Percentiles rank a stretch among this genome's conserved stretches.
These are phyloP conservation scores for Crocodylus rhombifer DNA, from an alignment of 2,797 vertebrate species.

Conservation along the genomic window DNA sequence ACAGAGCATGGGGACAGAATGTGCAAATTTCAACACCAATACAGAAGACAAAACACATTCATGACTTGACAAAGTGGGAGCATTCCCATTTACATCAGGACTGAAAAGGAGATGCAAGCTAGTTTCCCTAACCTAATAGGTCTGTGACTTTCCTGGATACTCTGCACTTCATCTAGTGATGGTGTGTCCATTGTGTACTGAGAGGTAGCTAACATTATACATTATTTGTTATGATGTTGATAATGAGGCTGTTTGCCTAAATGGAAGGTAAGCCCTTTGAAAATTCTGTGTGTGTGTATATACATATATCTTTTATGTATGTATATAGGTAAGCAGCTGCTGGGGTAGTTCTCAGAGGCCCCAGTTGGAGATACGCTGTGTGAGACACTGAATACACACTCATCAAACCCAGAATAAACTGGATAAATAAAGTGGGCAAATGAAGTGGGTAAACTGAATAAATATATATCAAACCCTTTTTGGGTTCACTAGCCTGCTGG, in stretches of 20 bases:
- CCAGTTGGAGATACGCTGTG: too few relatives aligned
- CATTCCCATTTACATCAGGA: background rate
- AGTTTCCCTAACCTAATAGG: accelerated
- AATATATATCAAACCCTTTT: too few relatives aligned
- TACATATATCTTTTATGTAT: too few relatives aligned
- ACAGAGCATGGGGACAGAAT: too few relatives aligned
- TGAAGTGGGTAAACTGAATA: too few relatives aligned
- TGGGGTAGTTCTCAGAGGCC: too few relatives aligned
- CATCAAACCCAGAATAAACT: too few relatives aligned
- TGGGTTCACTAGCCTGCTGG: too few relatives aligned
- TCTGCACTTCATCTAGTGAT: accelerated
- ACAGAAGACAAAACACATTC: background rate
- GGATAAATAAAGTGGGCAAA: too few relatives aligned
- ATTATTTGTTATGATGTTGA: accelerated
- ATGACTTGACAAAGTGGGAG: background rate
- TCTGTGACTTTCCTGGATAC: background rate
- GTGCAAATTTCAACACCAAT: background rate
- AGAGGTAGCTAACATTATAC: background rate
- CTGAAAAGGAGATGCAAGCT: background rate
- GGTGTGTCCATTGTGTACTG: accelerated
- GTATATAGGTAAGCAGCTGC: too few relatives aligned
- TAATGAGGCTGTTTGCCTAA: background rate
- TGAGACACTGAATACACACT: too few relatives aligned
- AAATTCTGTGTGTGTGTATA: background rate
- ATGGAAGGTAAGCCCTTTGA: background rate